These are phyloP conservation scores for Tribolium freemani DNA, from an alignment of 2,888 invertebrate species.

Conservation along the genomic window DNA sequence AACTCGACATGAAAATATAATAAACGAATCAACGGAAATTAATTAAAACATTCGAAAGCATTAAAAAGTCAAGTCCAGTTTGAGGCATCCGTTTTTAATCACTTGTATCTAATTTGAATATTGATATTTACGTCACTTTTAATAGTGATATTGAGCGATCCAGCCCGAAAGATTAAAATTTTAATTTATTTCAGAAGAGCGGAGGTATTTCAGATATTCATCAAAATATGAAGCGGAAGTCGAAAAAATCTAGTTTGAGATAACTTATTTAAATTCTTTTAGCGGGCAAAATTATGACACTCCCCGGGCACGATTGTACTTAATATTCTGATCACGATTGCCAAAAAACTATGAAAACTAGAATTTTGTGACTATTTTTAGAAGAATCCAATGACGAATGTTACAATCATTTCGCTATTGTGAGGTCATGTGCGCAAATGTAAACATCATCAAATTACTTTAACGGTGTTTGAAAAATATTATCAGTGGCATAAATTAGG, in stretches of 20 bases:
- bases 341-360: background rate
- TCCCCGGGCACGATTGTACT: background rate
- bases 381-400: background rate
- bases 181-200: background rate
- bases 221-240: background rate
- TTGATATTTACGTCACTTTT: slow-evolving; percentile 15
- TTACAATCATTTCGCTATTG: background rate
- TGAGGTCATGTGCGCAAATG: background rate
- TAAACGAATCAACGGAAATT: background rate
- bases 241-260: background rate
- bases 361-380: background rate
- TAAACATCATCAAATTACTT: background rate
- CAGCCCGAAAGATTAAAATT: background rate
- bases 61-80: background rate
- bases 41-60: slow-evolving; percentile 5
- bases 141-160: slow-evolving; percentile 9
- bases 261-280: background rate
- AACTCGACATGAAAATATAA: background rate
- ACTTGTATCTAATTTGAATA: slow-evolving; percentile 21
- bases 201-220: background rate
- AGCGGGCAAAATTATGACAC: background rate
- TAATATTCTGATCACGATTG: background rate
- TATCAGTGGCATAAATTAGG: background rate
- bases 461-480: background rate
- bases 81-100: slow-evolving; percentile 14